Base-by-base conservation (phyloP, 2,888 invertebrate species). In the Drosophila yooni region DNA sequence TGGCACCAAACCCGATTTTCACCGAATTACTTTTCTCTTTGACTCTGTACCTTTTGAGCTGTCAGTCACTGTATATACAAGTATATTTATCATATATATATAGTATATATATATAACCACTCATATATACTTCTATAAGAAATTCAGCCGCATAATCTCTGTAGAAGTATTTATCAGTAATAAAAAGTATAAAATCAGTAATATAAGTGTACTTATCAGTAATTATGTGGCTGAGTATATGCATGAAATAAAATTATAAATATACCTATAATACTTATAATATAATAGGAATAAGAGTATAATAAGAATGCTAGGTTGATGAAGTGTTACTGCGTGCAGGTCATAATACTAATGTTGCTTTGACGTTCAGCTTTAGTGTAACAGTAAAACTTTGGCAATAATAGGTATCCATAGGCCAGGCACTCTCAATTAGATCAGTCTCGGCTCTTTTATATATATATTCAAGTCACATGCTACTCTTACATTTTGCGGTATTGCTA, bases 381-480 rank as follows among this genome's bases (percentile, higher is more conserved):
- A n/a, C n/a, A 51, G 10, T 6, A 0, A 51, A 1, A 21, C 2
- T 52, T 29, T n/a, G 2, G 2, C 11, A 11, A 21, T 10, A 40
- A 11, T 18, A n/a, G 29, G 15, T 58, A 31, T 38, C n/a, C 6
- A 2, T 6, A n/a, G 43, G 40, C n/a, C 15, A 25, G 13, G 10
- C 18, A 25, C 21, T 25, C 15, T 15, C 11, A n/a, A 38, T 36
- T 31, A 31, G 10, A 57, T 29, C 33, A 4, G 5, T 52, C 51
- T 33, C 31, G 13, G 18, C 15, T 15, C 2, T 6, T 27, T 52
- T 10, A 48, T 57, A 69, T 76, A 60, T 54, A 64, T 72, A 72
- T 58, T 62, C 57, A 33, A 56, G 69, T 63, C 72, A 61, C 72
- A 72, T 72, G 68, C 51, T n/a, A 71, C 31, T 46, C 34, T 46